Evolutionary conservation across 2,113 vertebrate species (phyloP), one percentile per base, ranked within the genome.

Genomic region (Megaleporinus macrocephalus): DNA sequence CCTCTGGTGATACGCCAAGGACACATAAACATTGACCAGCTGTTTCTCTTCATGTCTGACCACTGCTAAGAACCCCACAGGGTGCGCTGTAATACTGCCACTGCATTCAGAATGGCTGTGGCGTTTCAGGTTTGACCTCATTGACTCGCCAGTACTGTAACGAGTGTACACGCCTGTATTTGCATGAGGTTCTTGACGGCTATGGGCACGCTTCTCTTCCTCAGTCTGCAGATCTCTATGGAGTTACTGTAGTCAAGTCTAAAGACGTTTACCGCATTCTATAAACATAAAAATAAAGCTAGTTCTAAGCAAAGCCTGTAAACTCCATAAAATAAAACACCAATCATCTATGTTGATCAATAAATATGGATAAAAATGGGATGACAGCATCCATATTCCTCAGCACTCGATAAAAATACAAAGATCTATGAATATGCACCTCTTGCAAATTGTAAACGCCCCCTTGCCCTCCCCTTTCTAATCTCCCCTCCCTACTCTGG

Each of bases 21-120:
- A 91, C 88, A 91, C 74, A 88, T 74, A 94, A 94, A 94, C 92
- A 92, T 53, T 61, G 84, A 84, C 89, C 93, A 95, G 94, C 92
- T 95, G 94, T 91, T 79, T 91, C 87, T 53, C 83, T 87, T 85
- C 87, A 84, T 80, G 69, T 73, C 59, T 82, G 76, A 87, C 26
- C 82, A 86, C 72, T 22, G 24, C 30, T 59, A 81, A 84, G 75
- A 75, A 78, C 66, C 59, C 73, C 77, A 82, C 33, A 51, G 33
- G 49, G 70, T 78, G 68, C 27, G 71, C 47, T 83, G 36, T 44
- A 59, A 44, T 26, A 76, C 41, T 70, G 27, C 73, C 41, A 62
- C 70, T 75, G 49, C 51, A 30, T 49, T 62, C 47, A 70, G 51
- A 51, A 14, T 59, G 13, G 27, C 59, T 72, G 15, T 79, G 27